Evolutionary conservation across 2,797 vertebrate species (phyloP), one percentile per base, ranked within the genome.

Genomic region (Takifugu rubripes): DNA sequence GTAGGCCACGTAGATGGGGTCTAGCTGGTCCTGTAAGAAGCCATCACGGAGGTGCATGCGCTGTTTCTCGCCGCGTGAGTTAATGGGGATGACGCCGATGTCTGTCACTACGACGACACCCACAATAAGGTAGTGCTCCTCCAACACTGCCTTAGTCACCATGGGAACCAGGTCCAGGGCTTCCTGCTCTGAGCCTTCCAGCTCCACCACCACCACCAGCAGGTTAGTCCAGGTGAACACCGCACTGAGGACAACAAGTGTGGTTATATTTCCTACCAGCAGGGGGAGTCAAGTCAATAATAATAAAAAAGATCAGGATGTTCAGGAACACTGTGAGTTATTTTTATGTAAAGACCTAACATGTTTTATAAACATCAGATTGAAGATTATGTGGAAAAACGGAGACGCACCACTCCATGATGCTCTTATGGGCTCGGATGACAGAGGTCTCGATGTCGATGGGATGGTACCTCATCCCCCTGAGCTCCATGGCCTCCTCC

Each of bases 141-240:
- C 97, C 84, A 99, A 90, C 59, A 99, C 96, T 64, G 96, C 94
- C 5, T 97, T 98, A 74, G 97, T 99, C 89, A 99, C 97, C 90
- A 99, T 85, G 47, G 96, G 96, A 87, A 99, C 96, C 86, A 99
- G 94, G 92, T 99, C 97, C 91, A 99, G 86, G 57, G 97, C 97
- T 72, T 99, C 97, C 84, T 99, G 97, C 84, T 99, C 97, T 0
- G 96, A 98, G 75, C 97, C 97, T 46, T 98, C 96, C 72, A 99
- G 91, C 91, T 99, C 97, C 63, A 99, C 96, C 62, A 99, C 97
- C 68, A 99, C 97, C 40, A 99, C 97, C 90, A 99, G 84, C 72
- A 99, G 87, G 83, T 99, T 99, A 73, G 97, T 99, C 97, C 97
- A 99, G 69, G 97, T 97, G 85, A 99, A 99, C 72, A 99, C 97